A percentile compares a stretch with the other conserved stretches of the same genome.
These are phyloP conservation scores for Amiota minor DNA, from an alignment of 2,888 invertebrate species.

Conservation along the genomic window DNA sequence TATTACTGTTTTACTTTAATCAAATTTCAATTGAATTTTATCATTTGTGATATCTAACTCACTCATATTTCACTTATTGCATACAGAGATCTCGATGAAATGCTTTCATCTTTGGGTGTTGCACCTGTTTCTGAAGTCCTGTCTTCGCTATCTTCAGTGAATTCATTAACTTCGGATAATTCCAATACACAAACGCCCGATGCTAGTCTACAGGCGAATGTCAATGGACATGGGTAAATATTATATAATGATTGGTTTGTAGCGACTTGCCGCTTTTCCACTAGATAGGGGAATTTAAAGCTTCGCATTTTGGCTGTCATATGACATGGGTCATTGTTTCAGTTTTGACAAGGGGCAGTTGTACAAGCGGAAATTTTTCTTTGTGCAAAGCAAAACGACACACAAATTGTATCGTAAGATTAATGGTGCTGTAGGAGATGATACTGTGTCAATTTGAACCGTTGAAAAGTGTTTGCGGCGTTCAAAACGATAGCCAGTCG, in stretches of 20 bases:
- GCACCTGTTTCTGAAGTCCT: slow-evolving; percentile 90
- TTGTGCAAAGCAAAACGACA: no score
- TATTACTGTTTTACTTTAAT: not conserved
- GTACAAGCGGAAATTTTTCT: no score
- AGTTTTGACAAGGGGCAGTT: no score
- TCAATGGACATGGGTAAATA: slow-evolving; percentile 70
- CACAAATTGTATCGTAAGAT: no score
- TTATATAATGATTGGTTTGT: no score
- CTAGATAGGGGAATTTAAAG: no score
- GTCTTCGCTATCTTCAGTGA: slow-evolving; percentile 87
- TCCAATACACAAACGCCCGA: slow-evolving; percentile 86
- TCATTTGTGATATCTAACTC: not conserved
- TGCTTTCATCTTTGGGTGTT: slow-evolving; percentile 89
- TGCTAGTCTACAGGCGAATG: slow-evolving; percentile 81
- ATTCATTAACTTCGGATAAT: slow-evolving; percentile 86
- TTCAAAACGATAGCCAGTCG: no score
- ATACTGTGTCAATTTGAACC: no score
- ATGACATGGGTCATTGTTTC: no score
- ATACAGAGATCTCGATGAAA: slow-evolving; percentile 84
- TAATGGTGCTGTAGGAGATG: no score
- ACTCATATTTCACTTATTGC: not conserved
- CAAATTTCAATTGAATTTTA: not conserved
- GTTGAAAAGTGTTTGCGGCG: no score
- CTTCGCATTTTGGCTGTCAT: no score
- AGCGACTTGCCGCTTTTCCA: not conserved